phyloP scores from a whole-genome alignment of 1,140 invertebrate species.

The Euschistus heros region DNA sequence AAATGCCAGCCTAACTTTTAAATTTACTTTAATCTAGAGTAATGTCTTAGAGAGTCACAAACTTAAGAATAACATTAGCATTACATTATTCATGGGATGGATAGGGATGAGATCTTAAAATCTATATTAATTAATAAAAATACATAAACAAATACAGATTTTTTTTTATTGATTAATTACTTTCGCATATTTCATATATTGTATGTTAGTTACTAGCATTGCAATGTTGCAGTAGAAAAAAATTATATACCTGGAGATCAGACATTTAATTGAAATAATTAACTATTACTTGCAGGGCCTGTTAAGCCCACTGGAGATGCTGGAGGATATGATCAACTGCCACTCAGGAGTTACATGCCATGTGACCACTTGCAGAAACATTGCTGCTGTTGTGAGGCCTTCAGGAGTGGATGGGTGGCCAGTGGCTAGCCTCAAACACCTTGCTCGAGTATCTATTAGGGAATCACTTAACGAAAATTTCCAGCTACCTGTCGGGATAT shows the following conservation, averaged over 20 bases:
- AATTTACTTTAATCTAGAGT: too few relatives aligned
- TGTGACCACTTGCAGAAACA: too few relatives aligned
- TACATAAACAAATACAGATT: too few relatives aligned
- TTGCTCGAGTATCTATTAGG: constrained; percentile 51
- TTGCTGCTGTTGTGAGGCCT: constrained; percentile 9
- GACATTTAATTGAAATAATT: too few relatives aligned
- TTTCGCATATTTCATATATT: not conserved
- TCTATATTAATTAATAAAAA: too few relatives aligned
- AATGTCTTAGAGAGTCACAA: too few relatives aligned
- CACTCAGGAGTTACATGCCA: not conserved
- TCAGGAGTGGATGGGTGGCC: constrained; percentile 28
- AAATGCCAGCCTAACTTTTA: too few relatives aligned
- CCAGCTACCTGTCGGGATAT: constrained; percentile 59
- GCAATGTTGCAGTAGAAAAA: too few relatives aligned
- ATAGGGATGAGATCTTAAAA: too few relatives aligned
- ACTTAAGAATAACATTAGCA: too few relatives aligned
- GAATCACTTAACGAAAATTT: constrained; percentile 52
- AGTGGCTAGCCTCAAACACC: constrained; percentile 34
- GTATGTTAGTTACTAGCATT: not conserved
- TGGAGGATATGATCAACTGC: constrained; percentile 33
- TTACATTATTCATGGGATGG: too few relatives aligned
- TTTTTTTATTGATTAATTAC: not conserved
- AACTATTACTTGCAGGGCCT: constrained; percentile 3
- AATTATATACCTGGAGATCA: too few relatives aligned
- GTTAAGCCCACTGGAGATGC: constrained; percentile 17